A percentile compares a stretch with the other conserved stretches of the same genome.
phyloP scores from a whole-genome alignment of 2,888 invertebrate species.

The Drosophila limbata region DNA sequence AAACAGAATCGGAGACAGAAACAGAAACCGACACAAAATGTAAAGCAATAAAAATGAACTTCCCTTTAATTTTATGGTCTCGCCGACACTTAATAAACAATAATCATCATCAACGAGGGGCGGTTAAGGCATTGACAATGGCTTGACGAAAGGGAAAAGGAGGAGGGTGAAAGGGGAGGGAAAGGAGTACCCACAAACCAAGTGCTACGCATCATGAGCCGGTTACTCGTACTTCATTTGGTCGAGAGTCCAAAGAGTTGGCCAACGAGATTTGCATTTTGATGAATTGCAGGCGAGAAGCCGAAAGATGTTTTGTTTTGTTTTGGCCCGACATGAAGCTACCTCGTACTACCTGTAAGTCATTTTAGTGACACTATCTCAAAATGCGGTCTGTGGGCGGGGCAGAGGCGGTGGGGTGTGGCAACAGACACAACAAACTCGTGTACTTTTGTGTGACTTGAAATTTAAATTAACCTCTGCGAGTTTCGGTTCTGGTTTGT shows the following conservation, averaged over 20 bases:
- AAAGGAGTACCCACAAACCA: constrained; percentile 15
- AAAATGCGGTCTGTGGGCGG: constrained; percentile 18
- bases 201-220: constrained; percentile 58
- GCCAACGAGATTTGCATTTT: constrained; percentile 82
- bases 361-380: constrained; percentile 77
- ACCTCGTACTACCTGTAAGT: constrained; percentile 64
- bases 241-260: constrained; percentile 49
- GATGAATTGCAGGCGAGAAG: constrained; percentile 79
- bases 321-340: constrained; percentile 37
- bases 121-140: constrained; percentile 18
- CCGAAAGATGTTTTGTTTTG: constrained; percentile 49
- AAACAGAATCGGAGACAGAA: constrained; percentile 30
- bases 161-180: neutral
- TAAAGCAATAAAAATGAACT: constrained; percentile 73
- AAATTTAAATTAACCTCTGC: constrained; percentile 80
- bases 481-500: constrained; percentile 31
- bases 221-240: constrained; percentile 34
- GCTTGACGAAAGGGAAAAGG: neutral
- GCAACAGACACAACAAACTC: constrained; percentile 24
- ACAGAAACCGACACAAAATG: constrained; percentile 56
- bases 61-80: constrained; percentile 80
- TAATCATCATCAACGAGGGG: constrained; percentile 55
- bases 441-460: constrained; percentile 79
- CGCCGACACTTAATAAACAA: constrained; percentile 83
- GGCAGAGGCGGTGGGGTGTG: constrained; percentile 6